A percentile compares a stretch with the other conserved stretches of the same genome.
Conservation (phyloP, 2,113 vertebrate species). For the Monopterus albus region DNA sequence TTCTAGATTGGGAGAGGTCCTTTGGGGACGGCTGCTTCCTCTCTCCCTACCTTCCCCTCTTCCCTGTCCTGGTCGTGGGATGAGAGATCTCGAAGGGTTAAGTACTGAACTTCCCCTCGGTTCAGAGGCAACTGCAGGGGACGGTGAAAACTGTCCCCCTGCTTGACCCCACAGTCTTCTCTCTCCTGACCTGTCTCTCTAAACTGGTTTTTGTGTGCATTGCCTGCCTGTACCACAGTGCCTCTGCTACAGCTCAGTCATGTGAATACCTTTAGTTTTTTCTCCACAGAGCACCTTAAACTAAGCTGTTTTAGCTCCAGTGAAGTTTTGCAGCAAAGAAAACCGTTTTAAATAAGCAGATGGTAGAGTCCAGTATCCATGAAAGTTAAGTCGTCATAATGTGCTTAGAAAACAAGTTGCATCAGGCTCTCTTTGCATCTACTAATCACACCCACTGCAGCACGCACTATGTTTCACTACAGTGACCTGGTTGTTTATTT, state of each 20-base stretch:
- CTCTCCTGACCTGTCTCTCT: constrained; percentile 64
- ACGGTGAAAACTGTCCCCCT: constrained; percentile 67
- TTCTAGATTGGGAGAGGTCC: constrained; percentile 98
- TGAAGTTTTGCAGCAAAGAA: constrained; percentile 3
- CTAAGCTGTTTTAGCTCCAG: constrained; percentile 7
- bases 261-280: constrained; percentile 33
- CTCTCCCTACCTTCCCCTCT: constrained; percentile 99
- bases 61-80: constrained; percentile 97
- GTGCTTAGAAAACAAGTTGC: constrained; percentile 25
- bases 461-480: constrained; percentile 7
- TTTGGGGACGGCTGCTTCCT: constrained; percentile 96
- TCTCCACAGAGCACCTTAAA: background rate
- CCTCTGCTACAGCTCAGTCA: constrained; percentile 64
- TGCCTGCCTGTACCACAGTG: constrained; percentile 64
- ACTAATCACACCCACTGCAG: constrained; percentile 69
- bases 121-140: constrained; percentile 71
- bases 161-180: constrained; percentile 73
- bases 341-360: constrained; percentile 24
- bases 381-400: constrained; percentile 16
- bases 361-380: constrained; percentile 8
- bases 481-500: constrained; percentile 33
- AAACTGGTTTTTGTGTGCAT: constrained; percentile 60
- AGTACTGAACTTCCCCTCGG: constrained; percentile 87
- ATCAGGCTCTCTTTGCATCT: constrained; percentile 31
- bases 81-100: constrained; percentile 97